These are phyloP conservation scores for Parasteatoda lunata DNA, from an alignment of 2,888 invertebrate genomes.

Conservation along the genomic window DNA sequence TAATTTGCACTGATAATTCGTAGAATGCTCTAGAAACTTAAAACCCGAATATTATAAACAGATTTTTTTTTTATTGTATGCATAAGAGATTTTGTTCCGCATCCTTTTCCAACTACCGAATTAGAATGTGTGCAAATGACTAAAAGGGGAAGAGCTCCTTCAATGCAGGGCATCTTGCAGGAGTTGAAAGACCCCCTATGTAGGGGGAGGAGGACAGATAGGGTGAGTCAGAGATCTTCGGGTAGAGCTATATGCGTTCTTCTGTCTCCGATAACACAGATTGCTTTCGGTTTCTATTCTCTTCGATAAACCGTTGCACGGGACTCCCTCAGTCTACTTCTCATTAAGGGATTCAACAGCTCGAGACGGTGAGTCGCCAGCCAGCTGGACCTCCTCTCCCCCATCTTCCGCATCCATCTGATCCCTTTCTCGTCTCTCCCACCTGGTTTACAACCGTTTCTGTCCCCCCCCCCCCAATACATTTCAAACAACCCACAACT, in stretches of 20 bases:
- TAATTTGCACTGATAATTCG: too few relatives aligned
- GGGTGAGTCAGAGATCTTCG: background rate
- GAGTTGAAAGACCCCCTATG: background rate
- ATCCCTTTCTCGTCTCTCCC: slow-evolving; percentile 8
- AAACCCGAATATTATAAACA: too few relatives aligned
- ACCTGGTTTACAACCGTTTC: slow-evolving; percentile 23
- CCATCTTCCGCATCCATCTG: slow-evolving; percentile 1
- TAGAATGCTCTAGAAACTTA: too few relatives aligned
- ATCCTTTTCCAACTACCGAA: too few relatives aligned
- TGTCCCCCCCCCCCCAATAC: background rate
- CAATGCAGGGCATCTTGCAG: background rate
- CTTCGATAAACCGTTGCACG: slow-evolving; percentile 11
- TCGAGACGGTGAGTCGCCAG: slow-evolving; percentile 41
- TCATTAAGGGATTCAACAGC: slow-evolving; percentile 50
- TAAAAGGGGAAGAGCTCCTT: too few relatives aligned
- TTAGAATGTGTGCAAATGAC: too few relatives aligned
- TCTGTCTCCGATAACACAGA: slow-evolving; percentile 11
- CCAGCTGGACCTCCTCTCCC: slow-evolving; percentile 26
- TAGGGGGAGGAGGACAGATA: background rate
- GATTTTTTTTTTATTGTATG: too few relatives aligned
- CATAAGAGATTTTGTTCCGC: too few relatives aligned
- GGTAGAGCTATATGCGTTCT: slow-evolving; percentile 12
- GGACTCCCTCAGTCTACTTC: background rate
- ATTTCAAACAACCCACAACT: background rate
- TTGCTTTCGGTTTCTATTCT: slow-evolving; percentile 19